Conservation (phyloP, 2,888 invertebrate genomes). For the Argyresthia albistria region DNA sequence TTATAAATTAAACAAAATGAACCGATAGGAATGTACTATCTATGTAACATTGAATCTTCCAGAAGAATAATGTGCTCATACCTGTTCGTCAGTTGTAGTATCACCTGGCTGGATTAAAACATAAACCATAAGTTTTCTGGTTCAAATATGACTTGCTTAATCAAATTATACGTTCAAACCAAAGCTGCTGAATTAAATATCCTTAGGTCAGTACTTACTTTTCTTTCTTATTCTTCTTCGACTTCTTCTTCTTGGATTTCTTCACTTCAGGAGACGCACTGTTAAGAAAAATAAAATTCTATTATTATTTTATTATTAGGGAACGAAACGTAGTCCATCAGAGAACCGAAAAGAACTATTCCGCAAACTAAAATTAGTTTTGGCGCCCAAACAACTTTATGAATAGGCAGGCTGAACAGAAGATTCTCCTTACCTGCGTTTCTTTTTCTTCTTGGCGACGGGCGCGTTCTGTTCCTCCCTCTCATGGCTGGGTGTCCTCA, state of each 20-base stretch:
- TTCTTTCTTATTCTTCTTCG: slow-evolving; percentile 82
- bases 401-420: background rate
- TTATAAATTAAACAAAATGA: slow-evolving; percentile 12
- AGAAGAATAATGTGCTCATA: slow-evolving; percentile 15
- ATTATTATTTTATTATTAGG: background rate
- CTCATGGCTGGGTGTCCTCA: slow-evolving; percentile 83
- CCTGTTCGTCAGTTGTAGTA: slow-evolving; percentile 52
- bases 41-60: slow-evolving; percentile 4
- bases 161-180: slow-evolving; percentile 4
- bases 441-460: slow-evolving; percentile 72
- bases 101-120: slow-evolving; percentile 59
- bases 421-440: slow-evolving; percentile 72
- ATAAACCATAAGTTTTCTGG: slow-evolving; percentile 27
- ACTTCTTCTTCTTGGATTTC: slow-evolving; percentile 84
- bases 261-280: slow-evolving; percentile 83
- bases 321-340: too few relatives aligned
- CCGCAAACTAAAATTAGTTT: too few relatives aligned
- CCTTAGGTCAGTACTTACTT: slow-evolving; percentile 65
- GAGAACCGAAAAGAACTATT: too few relatives aligned
- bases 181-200: background rate
- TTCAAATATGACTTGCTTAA: slow-evolving; percentile 11
- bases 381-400: too few relatives aligned
- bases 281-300: slow-evolving; percentile 22
- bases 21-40: slow-evolving; percentile 3
- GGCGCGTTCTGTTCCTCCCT: slow-evolving; percentile 60